Base-by-base conservation (phyloP, 2,797 vertebrate genomes). In the Serranus cabrilla region DNA sequence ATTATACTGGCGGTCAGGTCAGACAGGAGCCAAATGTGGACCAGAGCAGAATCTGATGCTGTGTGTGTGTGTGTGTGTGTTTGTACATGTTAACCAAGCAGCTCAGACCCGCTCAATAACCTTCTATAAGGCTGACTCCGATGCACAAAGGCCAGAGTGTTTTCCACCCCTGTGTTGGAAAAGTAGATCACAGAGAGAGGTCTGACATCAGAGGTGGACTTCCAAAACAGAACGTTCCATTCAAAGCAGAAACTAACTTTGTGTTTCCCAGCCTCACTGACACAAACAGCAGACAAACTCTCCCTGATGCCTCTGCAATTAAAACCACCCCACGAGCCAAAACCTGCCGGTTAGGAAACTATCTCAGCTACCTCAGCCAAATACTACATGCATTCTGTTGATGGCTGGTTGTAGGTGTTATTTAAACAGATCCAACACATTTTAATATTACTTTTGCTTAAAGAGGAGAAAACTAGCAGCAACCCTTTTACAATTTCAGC, bases 131-230 rank as follows among this genome's bases (percentile, higher is more conserved):
- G 43, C 76, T 61, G 69, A 81, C 50, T 88, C 55, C 49, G 34
- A 39, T 39, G 16, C 88, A 93, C 82, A 94, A 90, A 89, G 85
- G 76, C 62, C 73, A 56, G 83, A 83, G 89, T 93, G 92, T 94
- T 92, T 89, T 65, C 85, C 27, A 57, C 17, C 52, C 56, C 8
- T 76, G 63, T 52, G 65, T 68, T 34, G 86, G 84, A 86, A 80
- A 85, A 84, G 72, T 77, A 86, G 87, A 89, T 82, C 74, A 73
- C 78, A 87, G 70, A 87, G 78, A 80, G 70, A 61, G 63, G 52
- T 85, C 65, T 86, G 80, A 86, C 80, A 86, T 91, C 89, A 90
- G 83, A 82, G 34, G 56, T 17, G 0, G 45, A 79, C 57, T 51
- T 68, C 56, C 51, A 20, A 72, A 80, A 88, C 76, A 88, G 27